Evolutionary conservation across 2,888 invertebrate genomes (phyloP), one percentile per base, ranked within the genome.

Genomic region (Tribolium freemani): DNA sequence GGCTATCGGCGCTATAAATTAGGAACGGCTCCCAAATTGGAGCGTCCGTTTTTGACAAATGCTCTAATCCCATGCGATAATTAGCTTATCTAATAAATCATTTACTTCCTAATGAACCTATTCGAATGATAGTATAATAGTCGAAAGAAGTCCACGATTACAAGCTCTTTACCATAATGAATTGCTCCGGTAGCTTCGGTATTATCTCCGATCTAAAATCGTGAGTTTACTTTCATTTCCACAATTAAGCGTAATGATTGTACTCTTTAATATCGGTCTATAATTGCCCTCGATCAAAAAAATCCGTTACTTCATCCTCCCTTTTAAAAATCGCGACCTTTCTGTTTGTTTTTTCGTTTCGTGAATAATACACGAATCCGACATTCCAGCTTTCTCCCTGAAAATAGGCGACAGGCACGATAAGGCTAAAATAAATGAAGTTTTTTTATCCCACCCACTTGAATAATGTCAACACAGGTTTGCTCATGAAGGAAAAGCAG

Each of bases 211-310:
- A 77, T 77, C 77, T 74, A 26, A 66, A 72, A 73, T 77, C 78
- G 78, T 78, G 78, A 78, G 75, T 75, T 73, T 72, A 76, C 75
- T 77, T 78, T 77, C 78, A 70, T 78, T 78, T 78, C 76, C 73
- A 78, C 77, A 77, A 78, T 78, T 78, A 78, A 78, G 76, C 74
- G 72, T 78, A 77, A 78, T 78, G 78, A 78, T 76, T 74, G 78
- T 75, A 71, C 69, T 73, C 72, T 73, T 72, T 74, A 26, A 26
- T 26, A 26, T 26, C 26, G 26, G 71, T 57, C 48, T 44, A 66
- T 71, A 71, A 73, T 73, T 71, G 69, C 71, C 63, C 73, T 67
- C 70, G 68, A 46, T 20, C 10, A 56, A 63, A 72, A 72, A 72
- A 68, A 68, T 67, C 57, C 13, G 61, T 13, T 51, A 31, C 48